These are phyloP conservation scores for Ostrea denselamellosa DNA, from an alignment of 1,140 invertebrate species.

Conservation along the genomic window DNA sequence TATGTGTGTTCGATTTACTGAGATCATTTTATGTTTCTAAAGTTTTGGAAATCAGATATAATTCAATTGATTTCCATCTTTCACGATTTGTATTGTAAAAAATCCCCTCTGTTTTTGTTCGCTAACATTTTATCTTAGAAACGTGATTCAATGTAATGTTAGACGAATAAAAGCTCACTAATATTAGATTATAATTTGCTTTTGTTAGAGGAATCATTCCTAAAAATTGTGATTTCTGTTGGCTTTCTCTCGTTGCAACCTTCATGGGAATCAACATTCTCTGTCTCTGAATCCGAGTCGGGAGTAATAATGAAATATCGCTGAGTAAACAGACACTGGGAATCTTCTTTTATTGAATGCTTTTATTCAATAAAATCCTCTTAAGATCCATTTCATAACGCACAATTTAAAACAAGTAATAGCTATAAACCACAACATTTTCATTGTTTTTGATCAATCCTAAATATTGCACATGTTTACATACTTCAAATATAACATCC, in stretches of 20 bases:
- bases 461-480: no score
- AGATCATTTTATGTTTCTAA: not conserved
- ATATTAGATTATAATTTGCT: not conserved
- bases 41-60: not conserved
- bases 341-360: no score
- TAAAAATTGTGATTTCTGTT: not conserved
- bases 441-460: no score
- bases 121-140: conserved; percentile 1
- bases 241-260: not conserved
- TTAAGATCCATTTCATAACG: no score
- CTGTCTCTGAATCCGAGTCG: not conserved
- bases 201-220: not conserved
- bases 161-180: not conserved
- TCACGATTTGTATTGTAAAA: not conserved
- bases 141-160: not conserved
- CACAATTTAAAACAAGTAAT: no score
- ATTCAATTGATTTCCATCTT: not conserved
- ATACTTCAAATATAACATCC: no score
- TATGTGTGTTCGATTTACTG: not conserved
- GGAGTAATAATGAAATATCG: not conserved
- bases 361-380: no score
- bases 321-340: not conserved
- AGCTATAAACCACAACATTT: no score
- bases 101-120: not conserved
- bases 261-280: not conserved